Evolutionary conservation across 2,888 invertebrate species (phyloP).

Genomic region (Hoplodrina blanda): DNA sequence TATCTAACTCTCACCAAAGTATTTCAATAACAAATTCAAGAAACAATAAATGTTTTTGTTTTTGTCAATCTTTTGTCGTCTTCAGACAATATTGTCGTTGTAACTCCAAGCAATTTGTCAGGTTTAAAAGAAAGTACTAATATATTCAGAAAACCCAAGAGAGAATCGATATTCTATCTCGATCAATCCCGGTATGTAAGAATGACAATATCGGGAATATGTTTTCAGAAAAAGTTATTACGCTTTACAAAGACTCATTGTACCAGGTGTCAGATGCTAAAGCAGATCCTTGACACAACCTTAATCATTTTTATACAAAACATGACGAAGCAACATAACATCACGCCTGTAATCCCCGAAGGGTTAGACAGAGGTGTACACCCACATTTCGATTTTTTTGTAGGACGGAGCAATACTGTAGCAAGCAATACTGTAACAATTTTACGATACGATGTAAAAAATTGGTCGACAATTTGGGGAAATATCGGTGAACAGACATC

Average conservation of each 20-base stretch:
- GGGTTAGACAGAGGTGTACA: too few species aligned
- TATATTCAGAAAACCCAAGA: not conserved
- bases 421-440: too few species aligned
- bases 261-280: not conserved
- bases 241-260: not conserved
- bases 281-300: not conserved
- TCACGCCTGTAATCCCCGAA: too few species aligned
- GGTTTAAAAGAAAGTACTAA: not conserved
- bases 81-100: not conserved
- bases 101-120: not conserved
- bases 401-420: too few species aligned
- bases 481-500: too few species aligned
- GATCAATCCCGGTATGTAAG: not conserved
- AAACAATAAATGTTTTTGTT: conserved; percentile 8
- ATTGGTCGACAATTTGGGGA: too few species aligned
- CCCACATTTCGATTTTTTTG: too few species aligned
- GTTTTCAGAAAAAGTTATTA: not conserved
- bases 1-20: conserved; percentile 9
- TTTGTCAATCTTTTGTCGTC: not conserved
- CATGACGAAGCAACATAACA: not conserved
- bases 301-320: not conserved
- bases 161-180: not conserved
- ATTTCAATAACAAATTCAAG: conserved; percentile 15
- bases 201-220: not conserved
- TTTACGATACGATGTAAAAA: too few species aligned